Conservation (phyloP, 2,113 vertebrate genomes). For the Odontesthes bonariensis region DNA sequence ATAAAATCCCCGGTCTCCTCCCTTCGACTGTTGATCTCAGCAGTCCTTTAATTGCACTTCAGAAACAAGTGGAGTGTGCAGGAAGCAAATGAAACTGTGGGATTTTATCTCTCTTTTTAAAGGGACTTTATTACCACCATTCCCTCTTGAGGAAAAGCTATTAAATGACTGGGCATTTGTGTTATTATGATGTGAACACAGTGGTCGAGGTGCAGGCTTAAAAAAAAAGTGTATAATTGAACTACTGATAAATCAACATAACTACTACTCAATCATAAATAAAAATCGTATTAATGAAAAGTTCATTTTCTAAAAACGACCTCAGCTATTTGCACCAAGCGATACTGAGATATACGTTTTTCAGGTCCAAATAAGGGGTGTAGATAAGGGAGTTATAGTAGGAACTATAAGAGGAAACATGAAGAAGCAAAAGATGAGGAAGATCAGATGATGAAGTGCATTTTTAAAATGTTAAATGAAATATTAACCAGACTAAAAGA, state of each 20-base stretch:
- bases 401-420: slow-evolving; percentile 15
- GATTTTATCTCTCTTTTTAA: slow-evolving; percentile 50
- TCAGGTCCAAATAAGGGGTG: neutral
- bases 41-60: slow-evolving; percentile 41
- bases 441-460: slow-evolving; percentile 2
- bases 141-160: slow-evolving; percentile 37
- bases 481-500: neutral
- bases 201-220: neutral
- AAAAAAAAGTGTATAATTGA: neutral
- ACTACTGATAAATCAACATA: neutral
- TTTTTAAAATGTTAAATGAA: neutral
- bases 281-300: neutral
- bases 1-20: neutral
- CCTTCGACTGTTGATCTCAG: slow-evolving; percentile 13
- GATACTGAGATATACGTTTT: too few species aligned
- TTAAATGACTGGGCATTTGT: slow-evolving; percentile 25
- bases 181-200: slow-evolving; percentile 14
- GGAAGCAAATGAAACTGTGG: slow-evolving; percentile 31
- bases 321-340: too few species aligned
- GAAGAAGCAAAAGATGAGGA: neutral
- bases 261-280: slow-evolving; percentile 1
- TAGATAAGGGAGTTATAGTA: slow-evolving; percentile 36
- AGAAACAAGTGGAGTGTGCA: slow-evolving; percentile 51
- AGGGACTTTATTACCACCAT: slow-evolving; percentile 40
- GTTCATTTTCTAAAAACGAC: too few species aligned